phyloP scores from a whole-genome alignment of 2,888 invertebrate genomes.

The Zelleria hepariella region DNA sequence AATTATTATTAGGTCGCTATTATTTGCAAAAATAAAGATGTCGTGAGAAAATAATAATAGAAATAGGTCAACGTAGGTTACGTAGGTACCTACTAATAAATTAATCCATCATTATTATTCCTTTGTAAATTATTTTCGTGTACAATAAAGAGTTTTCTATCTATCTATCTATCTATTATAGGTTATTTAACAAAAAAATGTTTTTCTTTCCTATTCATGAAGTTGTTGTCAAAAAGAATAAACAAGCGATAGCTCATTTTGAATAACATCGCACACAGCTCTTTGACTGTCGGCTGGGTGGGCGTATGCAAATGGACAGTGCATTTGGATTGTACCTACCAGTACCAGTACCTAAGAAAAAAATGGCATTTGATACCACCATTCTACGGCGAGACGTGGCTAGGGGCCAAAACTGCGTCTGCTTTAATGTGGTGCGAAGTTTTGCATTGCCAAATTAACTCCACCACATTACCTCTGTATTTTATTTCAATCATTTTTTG shows the following conservation, averaged over 20 bases:
- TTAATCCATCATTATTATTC: too few relatives aligned
- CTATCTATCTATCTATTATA: too few relatives aligned
- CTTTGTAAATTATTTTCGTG: too few relatives aligned
- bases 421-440: constrained; percentile 56
- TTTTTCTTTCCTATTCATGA: too few relatives aligned
- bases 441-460: constrained; percentile 54
- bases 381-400: constrained; percentile 34
- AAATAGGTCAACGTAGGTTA: too few relatives aligned
- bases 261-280: background rate
- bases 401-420: constrained; percentile 39
- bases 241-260: background rate
- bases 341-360: constrained; percentile 27
- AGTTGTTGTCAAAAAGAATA: background rate
- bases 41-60: too few relatives aligned
- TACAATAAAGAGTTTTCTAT: too few relatives aligned
- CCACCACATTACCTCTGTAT: background rate
- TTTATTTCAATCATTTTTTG: background rate
- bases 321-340: background rate
- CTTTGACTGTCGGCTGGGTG: background rate
- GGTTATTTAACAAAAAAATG: too few relatives aligned
- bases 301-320: background rate
- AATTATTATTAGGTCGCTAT: too few relatives aligned
- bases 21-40: too few relatives aligned
- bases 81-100: too few relatives aligned
- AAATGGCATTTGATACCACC: constrained; percentile 28